Base-by-base conservation (phyloP, 2,797 vertebrate species). In the Philypnodon macrostomus region DNA sequence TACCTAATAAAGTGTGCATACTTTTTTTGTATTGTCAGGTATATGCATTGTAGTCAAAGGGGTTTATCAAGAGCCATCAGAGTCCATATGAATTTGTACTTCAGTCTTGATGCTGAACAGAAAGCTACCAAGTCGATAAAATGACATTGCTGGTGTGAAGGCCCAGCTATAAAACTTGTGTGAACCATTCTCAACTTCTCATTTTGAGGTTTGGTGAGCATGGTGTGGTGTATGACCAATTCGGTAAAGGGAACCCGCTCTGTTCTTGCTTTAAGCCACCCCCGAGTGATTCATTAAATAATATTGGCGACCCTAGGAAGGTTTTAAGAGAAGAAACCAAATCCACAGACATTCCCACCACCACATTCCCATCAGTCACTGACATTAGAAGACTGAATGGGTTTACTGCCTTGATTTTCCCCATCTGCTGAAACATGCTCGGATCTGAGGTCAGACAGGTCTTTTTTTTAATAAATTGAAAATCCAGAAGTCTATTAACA, bases 281-380 rank as follows among this genome's bases (percentile, higher is more conserved):
- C n/a, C 56, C 63, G 58, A 75, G 66, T 53, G 72, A 85, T 80
- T 83, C 59, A 78, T 71, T 80, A 73, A 82, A 80, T 63, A 65
- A 76, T 76, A 74, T 18, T 75, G 67, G 70, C 80, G 70, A 81
- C 75, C 73, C 65, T 47, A 45, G 39, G 57, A 76, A 62, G 69
- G 65, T 78, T 76, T 36, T 16, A 69, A 62, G 41, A 58, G 38
- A 69, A 56, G 63, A 73, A 79, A 73, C 73, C 75, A 70, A 77
- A 80, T 59, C 81, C 74, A 30, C 77, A 78, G 64, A 80, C 73
- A 76, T 80, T 65, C 71, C 61, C 67, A 55, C 50, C 59, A 40
- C 30, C 46, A 9, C 76, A 47, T 67, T 70, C 70, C 63, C 66
- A 53, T 56, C 59, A 59, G 47, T 58, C 65, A 39, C 42, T 72